Base-by-base conservation (phyloP, 2,113 vertebrate species). In the Lophura nycthemera region DNA sequence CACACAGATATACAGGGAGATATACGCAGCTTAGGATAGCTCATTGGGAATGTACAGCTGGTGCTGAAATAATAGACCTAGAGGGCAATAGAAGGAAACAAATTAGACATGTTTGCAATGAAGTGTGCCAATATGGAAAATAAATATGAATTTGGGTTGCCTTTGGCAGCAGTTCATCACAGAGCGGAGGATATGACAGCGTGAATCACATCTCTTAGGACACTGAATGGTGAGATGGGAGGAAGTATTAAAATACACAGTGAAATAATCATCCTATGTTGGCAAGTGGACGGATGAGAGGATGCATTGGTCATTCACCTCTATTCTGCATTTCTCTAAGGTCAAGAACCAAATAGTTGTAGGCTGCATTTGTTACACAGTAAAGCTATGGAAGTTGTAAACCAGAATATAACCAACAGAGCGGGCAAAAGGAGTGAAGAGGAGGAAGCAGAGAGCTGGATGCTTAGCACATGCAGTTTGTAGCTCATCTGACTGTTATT, bases 351-450 rank as follows among this genome's bases (percentile, higher is more conserved):
- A 80, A 73, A 16, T 63, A 38, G 30, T 86, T 92, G 54, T 47
- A 75, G 36, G 14, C 29, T 81, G 82, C 66, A 81, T 95, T 95
- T 88, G 89, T 92, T 81, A 30, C 38, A 54, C 82, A 45, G 47
- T 88, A 91, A 81, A 92, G 54, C 70, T 63, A 22, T 43, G 75
- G 13, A 16, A 71, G 93, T 56, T 56, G 63, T 66, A 86, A 60
- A 38, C 57, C 1, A 6, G 56, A 59, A 56, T 14, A 59, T 89
- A 59, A 95, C 86, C 90, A 73, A 52, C 13, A 43, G 29, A 54
- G 36, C 5, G 63, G 79, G 47, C 27, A 74, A 47, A 88, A 65
- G 21, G 57, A 47, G n/a, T 61, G 83, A 22, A 24, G 65, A 83
- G 34, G 71, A 78, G 38, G 36, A 86, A 81, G 24, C 57, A 40